Percentiles rank a stretch among this genome's conserved stretches.
Evolutionary conservation across 2,888 invertebrate genomes (phyloP).

Genomic region (Cataglyphis cursor): DNA sequence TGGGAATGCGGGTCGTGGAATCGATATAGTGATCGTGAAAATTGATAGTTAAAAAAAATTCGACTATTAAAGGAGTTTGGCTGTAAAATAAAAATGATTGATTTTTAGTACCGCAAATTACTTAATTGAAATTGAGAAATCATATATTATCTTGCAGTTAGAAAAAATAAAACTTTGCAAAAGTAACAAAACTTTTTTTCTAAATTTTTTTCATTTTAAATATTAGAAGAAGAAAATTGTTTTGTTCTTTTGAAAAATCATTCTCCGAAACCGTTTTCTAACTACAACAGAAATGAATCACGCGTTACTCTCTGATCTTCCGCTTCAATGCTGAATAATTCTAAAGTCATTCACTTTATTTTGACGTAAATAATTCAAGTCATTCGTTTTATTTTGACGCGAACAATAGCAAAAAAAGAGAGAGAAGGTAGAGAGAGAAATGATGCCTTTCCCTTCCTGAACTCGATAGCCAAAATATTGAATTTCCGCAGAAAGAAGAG

Average conservation of each 20-base stretch:
- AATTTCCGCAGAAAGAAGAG: constrained; percentile 75
- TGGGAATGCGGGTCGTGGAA: constrained; percentile 47
- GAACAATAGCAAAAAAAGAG: constrained; percentile 31
- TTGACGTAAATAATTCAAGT: constrained; percentile 60
- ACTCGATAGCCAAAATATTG: constrained; percentile 84
- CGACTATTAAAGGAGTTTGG: neutral
- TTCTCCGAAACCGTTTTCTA: neutral
- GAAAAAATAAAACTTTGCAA: neutral
- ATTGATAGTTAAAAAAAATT: neutral
- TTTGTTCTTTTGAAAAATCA: neutral
- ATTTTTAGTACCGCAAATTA: neutral
- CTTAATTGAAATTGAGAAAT: neutral
- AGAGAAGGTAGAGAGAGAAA: constrained; percentile 47
- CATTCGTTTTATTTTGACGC: constrained; percentile 61
- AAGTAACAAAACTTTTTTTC: neutral
- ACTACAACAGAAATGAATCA: neutral
- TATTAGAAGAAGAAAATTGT: neutral
- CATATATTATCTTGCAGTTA: neutral
- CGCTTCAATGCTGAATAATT: constrained; percentile 57
- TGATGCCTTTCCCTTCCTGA: constrained; percentile 55
- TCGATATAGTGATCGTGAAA: neutral
- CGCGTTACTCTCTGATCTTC: constrained; percentile 16
- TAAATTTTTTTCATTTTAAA: neutral
- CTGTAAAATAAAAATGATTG: neutral
- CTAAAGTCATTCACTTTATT: constrained; percentile 64